Base-by-base conservation (phyloP, 2,113 vertebrate species). In the Sinocyclocheilus grahami region DNA sequence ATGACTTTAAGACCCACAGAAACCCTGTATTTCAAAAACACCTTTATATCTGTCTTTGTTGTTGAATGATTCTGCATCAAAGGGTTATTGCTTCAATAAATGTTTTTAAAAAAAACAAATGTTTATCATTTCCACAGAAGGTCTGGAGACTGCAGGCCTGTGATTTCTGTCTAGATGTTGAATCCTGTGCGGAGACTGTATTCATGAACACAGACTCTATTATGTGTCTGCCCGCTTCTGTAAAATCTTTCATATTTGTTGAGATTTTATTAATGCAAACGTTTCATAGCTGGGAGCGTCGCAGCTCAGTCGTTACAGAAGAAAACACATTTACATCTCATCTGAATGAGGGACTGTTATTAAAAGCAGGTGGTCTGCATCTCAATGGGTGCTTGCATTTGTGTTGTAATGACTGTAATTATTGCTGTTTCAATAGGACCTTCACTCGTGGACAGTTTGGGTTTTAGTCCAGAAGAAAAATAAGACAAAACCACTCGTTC, bases 361-460 rank as follows among this genome's bases (percentile, higher is more conserved):
- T 63, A 80, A 63, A 80, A 22, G 37, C 78, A 80, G 55, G 78
- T 80, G 78, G 30, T 80, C 20, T 39, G n/a, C 78, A 27, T 63
- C 55, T 80, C 22, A 9, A 14, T 3, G 72, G 14, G 74, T 51
- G 71, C 27, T 24, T 0, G 72, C 39, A 6, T 16, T 76, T 51
- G 72, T 48, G 5, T 24, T 42, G 37, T 80, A 80, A 80, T 80
- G 78, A 80, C 58, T 42, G 78, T 80, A 80, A 80, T 80, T 46
- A 80, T 63, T 62, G 55, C 58, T 24, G 22, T 62, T 80, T 80
- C 55, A 42, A 80, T 62, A 7, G 33, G 37, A 80, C 33, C 22
- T 63, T 39, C 11, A 4, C 22, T 63, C 22, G 9, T 11, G 27
- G 22, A 14, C 22, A 46, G 8, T 46, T n/a, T 12, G 55, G 42